Percentiles rank a stretch among this genome's conserved stretches.
Evolutionary conservation across 1,140 invertebrate species (phyloP).

Genomic region (Magallana ariakensis): DNA sequence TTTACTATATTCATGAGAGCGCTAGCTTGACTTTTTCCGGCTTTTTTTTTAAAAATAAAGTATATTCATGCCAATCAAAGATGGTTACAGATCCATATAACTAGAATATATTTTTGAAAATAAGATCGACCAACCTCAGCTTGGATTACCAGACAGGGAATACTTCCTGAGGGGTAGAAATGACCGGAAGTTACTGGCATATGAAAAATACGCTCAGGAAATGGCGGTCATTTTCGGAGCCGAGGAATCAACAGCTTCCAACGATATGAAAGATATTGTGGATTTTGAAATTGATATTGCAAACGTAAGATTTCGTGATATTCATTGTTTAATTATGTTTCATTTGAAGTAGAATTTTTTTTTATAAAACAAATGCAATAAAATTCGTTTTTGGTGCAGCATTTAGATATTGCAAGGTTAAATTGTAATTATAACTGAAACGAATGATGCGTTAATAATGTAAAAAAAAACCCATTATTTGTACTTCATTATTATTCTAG

Average conservation of each 20-base stretch:
- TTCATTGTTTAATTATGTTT: background rate
- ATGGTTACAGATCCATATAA: too few relatives aligned
- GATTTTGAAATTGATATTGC: slow-evolving; percentile 89
- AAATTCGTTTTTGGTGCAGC: too few relatives aligned
- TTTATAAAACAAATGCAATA: too few relatives aligned
- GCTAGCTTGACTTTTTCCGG: too few relatives aligned
- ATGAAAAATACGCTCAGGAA: slow-evolving; percentile 89
- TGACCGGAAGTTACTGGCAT: slow-evolving; percentile 82
- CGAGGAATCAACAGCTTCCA: slow-evolving; percentile 80
- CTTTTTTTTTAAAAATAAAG: too few relatives aligned
- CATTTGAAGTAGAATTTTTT: background rate
- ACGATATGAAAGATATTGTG: slow-evolving; percentile 86
- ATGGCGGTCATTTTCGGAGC: slow-evolving; percentile 88
- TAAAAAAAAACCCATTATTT: too few relatives aligned
- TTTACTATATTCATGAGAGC: too few relatives aligned
- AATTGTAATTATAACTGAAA: too few relatives aligned
- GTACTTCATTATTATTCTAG: too few relatives aligned
- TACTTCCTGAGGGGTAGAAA: slow-evolving; percentile 88
- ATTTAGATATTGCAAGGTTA: too few relatives aligned
- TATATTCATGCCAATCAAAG: too few relatives aligned
- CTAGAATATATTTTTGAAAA: background rate
- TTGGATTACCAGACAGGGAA: slow-evolving; percentile 88
- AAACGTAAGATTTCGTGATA: slow-evolving; percentile 80
- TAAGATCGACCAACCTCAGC: slow-evolving; percentile 89
- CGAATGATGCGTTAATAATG: too few relatives aligned